Evolutionary conservation across 2,888 invertebrate species (phyloP).

Genomic region (Stenotaenia linearis): DNA sequence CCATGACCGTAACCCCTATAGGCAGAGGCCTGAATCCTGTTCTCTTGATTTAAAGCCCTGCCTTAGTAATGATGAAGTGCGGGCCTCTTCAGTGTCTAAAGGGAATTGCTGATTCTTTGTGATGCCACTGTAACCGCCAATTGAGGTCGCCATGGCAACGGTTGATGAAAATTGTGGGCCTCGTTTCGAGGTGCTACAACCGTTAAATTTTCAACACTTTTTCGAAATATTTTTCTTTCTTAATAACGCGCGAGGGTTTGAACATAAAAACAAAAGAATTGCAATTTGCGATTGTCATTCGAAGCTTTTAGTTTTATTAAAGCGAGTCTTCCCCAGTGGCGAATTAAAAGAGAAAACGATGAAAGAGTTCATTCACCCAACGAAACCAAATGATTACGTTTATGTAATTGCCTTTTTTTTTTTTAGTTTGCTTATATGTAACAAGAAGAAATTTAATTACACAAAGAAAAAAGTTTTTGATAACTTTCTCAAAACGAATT

Average conservation of each 20-base stretch:
- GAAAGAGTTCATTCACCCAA: slow-evolving; percentile 16
- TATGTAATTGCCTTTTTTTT: not conserved
- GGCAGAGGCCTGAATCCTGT: slow-evolving; percentile 2
- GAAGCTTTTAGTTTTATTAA: slow-evolving; percentile 14
- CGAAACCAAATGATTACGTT: slow-evolving; percentile 8
- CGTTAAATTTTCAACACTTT: not conserved
- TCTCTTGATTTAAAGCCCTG: slow-evolving; percentile 15
- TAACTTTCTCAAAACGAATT: not conserved
- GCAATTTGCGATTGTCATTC: not conserved
- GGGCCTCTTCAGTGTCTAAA: slow-evolving; percentile 1
- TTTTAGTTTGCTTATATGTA: not conserved
- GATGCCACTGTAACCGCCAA: not conserved
- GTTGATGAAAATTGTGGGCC: not conserved
- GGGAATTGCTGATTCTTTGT: slow-evolving; percentile 26
- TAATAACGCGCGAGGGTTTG: not conserved
- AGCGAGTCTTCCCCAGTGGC: not conserved
- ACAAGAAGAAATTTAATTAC: slow-evolving; percentile 3
- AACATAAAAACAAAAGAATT: not conserved
- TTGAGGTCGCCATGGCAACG: not conserved
- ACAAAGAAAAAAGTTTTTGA: not conserved
- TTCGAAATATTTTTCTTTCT: not conserved
- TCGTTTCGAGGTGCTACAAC: not conserved
- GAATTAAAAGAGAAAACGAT: slow-evolving; percentile 8
- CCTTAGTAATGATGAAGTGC: slow-evolving; percentile 24
- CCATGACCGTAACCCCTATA: slow-evolving; percentile 4